Evolutionary conservation across 2,888 invertebrate species (phyloP).

Genomic region (Microdon myrmicae): DNA sequence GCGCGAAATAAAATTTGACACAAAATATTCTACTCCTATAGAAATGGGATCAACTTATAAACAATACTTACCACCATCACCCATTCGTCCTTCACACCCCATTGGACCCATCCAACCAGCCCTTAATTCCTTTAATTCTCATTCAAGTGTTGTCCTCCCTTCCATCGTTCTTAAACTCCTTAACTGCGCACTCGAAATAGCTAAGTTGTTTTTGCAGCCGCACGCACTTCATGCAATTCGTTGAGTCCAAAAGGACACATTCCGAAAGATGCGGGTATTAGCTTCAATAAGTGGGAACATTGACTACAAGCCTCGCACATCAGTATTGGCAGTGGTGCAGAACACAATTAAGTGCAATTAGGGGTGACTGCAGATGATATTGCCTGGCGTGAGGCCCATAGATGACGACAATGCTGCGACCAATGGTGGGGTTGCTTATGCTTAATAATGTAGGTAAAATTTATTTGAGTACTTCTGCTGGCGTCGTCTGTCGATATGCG

Average conservation of each 20-base stretch:
- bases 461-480: constrained; percentile 33
- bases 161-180: too few species aligned
- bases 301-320: constrained; percentile 10
- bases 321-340: constrained; percentile 17
- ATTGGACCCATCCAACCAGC: too few species aligned
- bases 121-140: too few species aligned
- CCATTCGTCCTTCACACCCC: too few species aligned
- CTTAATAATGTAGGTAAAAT: constrained; percentile 23
- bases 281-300: constrained; percentile 6
- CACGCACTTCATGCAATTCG: constrained; percentile 22
- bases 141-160: too few species aligned
- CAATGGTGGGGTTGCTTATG: constrained; percentile 29
- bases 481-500: constrained; percentile 29
- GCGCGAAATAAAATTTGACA: too few species aligned
- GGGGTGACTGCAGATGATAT: constrained; percentile 32
- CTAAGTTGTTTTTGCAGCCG: constrained; percentile 34
- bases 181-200: too few species aligned
- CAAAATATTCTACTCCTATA: too few species aligned
- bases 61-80: too few species aligned
- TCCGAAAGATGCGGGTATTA: constrained; percentile 33
- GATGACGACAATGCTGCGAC: constrained; percentile 18
- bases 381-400: constrained; percentile 24
- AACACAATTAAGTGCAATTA: constrained; percentile 43
- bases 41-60: too few species aligned
- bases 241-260: constrained; percentile 15